phyloP scores from a whole-genome alignment of 2,113 vertebrate species.

The Corvus cornix region DNA sequence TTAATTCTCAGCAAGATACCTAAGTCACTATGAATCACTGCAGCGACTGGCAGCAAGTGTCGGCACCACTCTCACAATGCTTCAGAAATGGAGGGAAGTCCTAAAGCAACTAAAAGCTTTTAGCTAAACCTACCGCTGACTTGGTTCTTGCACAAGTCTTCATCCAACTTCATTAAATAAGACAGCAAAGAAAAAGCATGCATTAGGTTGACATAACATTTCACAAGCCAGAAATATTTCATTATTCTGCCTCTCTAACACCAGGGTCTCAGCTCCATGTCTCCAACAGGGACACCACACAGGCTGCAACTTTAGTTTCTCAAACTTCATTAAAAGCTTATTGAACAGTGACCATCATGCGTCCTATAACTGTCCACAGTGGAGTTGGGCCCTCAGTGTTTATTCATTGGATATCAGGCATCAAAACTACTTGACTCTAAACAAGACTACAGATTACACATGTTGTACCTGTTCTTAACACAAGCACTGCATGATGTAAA shows the following conservation, averaged over 20 bases:
- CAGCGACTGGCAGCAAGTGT: background rate
- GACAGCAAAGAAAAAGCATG: background rate
- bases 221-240: background rate
- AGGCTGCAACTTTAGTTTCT: background rate
- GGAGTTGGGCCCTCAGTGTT: background rate
- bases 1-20: constrained; percentile 52
- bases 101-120: constrained; percentile 4
- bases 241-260: background rate
- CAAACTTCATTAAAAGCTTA: background rate
- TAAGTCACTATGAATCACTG: constrained; percentile 13
- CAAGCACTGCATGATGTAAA: background rate
- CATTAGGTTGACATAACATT: background rate
- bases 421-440: background rate
- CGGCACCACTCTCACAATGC: background rate
- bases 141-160: background rate
- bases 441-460: background rate
- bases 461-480: background rate
- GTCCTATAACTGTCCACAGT: background rate
- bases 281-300: background rate
- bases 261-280: background rate
- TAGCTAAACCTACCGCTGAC: background rate
- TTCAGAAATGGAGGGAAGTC: background rate
- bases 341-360: background rate
- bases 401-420: background rate
- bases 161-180: constrained; percentile 3